Percentiles rank a stretch among this genome's conserved stretches.
Conservation (phyloP, 2,888 invertebrate species). For the Axea sp. region DNA sequence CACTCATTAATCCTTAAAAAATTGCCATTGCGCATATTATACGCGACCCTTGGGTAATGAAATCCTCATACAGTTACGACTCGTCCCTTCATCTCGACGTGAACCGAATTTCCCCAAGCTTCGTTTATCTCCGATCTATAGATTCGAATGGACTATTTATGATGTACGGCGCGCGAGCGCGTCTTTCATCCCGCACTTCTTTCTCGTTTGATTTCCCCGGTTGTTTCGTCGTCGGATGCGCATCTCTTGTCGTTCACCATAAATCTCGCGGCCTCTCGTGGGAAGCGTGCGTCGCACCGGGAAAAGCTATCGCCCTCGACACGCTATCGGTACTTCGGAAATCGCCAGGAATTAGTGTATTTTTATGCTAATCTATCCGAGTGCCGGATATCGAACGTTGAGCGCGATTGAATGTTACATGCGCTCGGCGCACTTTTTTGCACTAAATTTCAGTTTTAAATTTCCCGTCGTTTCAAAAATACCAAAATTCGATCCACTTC, state of each 20-base stretch:
- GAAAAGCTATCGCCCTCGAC: conserved; percentile 21
- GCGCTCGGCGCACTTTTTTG: background rate
- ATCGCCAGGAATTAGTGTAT: conserved; percentile 69
- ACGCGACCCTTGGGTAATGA: conserved; percentile 52
- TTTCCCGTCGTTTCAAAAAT: no score
- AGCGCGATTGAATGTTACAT: conserved; percentile 21
- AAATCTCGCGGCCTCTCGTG: conserved; percentile 70
- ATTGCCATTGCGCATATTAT: background rate
- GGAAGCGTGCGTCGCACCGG: conserved; percentile 63
- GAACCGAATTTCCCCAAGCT: conserved; percentile 43
- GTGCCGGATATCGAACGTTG: conserved; percentile 32
- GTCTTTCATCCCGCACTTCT: conserved; percentile 48
- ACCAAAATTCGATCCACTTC: no score
- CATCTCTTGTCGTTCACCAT: conserved; percentile 67
- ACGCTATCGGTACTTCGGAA: conserved; percentile 56
- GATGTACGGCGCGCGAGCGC: conserved; percentile 59
- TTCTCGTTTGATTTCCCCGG: conserved; percentile 51
- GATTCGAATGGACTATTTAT: conserved; percentile 74
- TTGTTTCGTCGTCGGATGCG: conserved; percentile 60
- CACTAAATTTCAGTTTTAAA: conserved; percentile 14
- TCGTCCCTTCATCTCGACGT: conserved; percentile 9
- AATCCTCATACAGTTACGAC: conserved; percentile 30
- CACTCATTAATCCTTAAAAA: no score
- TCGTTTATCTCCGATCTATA: conserved; percentile 72
- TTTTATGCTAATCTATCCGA: conserved; percentile 71